A percentile compares a stretch with the other conserved stretches of the same genome.
Conservation (phyloP, 2,888 invertebrate species). For the Allacma fusca region DNA sequence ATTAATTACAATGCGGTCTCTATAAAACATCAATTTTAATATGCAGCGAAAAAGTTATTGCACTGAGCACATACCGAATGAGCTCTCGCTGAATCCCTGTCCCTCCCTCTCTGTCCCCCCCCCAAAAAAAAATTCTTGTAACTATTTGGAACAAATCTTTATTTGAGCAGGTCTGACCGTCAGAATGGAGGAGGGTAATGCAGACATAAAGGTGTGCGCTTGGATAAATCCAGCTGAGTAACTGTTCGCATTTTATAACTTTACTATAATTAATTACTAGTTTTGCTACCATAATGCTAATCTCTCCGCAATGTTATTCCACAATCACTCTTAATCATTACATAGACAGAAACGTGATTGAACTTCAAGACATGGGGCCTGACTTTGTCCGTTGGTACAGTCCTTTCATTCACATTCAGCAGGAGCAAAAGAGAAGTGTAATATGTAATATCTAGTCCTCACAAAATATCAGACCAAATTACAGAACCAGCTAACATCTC, state of each 20-base stretch:
- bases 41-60: conserved; percentile 21
- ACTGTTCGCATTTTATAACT: conserved; percentile 30
- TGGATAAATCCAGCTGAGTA: conserved; percentile 15
- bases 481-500: too few relatives aligned
- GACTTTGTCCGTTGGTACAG: too few relatives aligned
- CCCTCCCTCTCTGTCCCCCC: too few relatives aligned
- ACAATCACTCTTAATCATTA: not conserved
- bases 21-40: conserved; percentile 26
- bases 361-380: not conserved
- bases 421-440: too few relatives aligned
- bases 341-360: not conserved
- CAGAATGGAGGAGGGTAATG: not conserved
- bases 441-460: too few relatives aligned
- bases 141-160: conserved; percentile 1
- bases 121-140: too few relatives aligned
- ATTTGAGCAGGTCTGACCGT: not conserved
- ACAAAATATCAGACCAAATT: too few relatives aligned
- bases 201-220: conserved; percentile 25
- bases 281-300: conserved; percentile 11
- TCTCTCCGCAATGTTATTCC: conserved; percentile 1
- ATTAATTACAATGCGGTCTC: conserved; percentile 40
- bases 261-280: conserved; percentile 32
- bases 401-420: too few relatives aligned
- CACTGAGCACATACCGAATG: not conserved
- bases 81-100: too few relatives aligned